phyloP scores from a whole-genome alignment of 2,797 vertebrate genomes.

The Bryconaethiops microstoma region DNA sequence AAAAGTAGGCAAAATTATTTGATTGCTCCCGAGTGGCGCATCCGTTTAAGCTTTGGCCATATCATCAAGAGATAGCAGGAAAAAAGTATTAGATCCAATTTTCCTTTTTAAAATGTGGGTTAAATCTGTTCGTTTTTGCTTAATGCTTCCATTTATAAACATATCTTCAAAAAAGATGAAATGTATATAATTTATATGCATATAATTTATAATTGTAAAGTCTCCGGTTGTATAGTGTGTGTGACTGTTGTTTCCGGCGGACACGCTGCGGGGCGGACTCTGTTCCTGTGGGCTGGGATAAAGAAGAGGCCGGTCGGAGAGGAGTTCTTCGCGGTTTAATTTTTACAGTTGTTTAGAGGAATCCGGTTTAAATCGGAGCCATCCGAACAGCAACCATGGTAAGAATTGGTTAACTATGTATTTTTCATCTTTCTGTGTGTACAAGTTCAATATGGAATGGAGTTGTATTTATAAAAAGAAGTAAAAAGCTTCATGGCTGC shows the following conservation, averaged over 20 bases:
- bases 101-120: too few relatives aligned
- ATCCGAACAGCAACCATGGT: constrained; percentile 81
- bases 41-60: too few relatives aligned
- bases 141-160: too few relatives aligned
- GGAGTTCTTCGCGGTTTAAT: constrained; percentile 66
- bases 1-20: too few relatives aligned
- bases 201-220: too few relatives aligned
- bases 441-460: neutral
- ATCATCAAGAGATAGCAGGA: too few relatives aligned
- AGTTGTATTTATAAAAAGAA: neutral
- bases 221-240: too few relatives aligned
- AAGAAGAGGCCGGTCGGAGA: constrained; percentile 64
- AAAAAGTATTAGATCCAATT: too few relatives aligned
- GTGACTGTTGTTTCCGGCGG: constrained; percentile 42
- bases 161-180: too few relatives aligned
- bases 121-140: too few relatives aligned
- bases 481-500: neutral
- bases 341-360: constrained; percentile 72
- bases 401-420: constrained; percentile 28
- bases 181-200: too few relatives aligned
- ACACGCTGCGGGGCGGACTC: constrained; percentile 39
- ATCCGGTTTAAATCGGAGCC: constrained; percentile 77
- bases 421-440: fast-evolving
- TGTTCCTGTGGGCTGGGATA: constrained; percentile 67
- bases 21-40: too few relatives aligned